Percentiles rank a stretch among this genome's conserved stretches.
phyloP scores from a whole-genome alignment of 2,113 vertebrate species.

The Circaetus cinerascens region DNA sequence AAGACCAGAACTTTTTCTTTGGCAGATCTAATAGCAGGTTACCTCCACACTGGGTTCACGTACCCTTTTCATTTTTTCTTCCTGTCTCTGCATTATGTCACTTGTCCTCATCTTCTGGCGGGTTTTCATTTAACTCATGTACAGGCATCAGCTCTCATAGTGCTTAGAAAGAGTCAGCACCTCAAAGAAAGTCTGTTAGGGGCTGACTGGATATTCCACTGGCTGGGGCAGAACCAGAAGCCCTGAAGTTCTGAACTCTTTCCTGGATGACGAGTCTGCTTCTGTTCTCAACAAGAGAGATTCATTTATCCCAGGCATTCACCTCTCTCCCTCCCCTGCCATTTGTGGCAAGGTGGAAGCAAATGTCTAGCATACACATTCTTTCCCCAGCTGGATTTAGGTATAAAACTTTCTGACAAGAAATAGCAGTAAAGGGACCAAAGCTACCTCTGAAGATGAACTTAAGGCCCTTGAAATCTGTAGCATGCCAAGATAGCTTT shows the following conservation, averaged over 20 bases:
- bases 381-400: conserved; percentile 51
- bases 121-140: neutral
- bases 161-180: neutral
- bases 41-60: neutral
- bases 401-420: conserved; percentile 70
- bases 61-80: neutral
- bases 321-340: conserved; percentile 2
- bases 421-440: conserved; percentile 61
- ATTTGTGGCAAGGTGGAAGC: conserved; percentile 60
- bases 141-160: neutral
- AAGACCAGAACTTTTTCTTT: neutral
- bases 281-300: neutral
- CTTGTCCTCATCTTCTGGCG: neutral
- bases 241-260: neutral
- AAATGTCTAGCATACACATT: conserved; percentile 57
- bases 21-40: neutral
- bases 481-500: conserved; percentile 50
- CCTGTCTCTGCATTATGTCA: neutral
- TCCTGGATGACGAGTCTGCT: neutral
- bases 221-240: neutral
- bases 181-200: neutral
- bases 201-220: neutral
- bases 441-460: conserved; percentile 56
- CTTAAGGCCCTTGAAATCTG: conserved; percentile 62
- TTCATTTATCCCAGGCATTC: neutral